Evolutionary conservation across 2,113 vertebrate genomes (phyloP).

Genomic region (Cynocephalus volans): DNA sequence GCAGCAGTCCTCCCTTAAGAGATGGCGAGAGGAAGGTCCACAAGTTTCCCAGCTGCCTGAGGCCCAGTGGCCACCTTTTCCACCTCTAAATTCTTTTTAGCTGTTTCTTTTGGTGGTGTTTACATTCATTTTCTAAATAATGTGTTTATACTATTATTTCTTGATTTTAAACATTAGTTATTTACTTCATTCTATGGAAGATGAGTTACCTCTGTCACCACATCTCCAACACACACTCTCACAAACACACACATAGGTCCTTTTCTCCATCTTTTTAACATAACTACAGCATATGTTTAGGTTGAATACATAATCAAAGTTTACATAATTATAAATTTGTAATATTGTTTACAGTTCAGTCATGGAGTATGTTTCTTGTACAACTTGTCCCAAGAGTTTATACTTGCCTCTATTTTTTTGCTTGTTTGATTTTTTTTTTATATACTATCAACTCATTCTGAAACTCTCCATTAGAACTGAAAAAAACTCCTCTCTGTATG

Average conservation of each 20-base stretch:
- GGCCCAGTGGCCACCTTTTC: too few species aligned
- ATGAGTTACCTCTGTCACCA: not conserved
- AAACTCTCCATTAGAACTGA: not conserved
- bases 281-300: not conserved
- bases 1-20: too few species aligned
- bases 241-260: not conserved
- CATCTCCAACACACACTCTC: not conserved
- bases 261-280: not conserved
- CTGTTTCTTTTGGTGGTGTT: slow-evolving; percentile 48
- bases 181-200: slow-evolving; percentile 20
- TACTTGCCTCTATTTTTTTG: not conserved
- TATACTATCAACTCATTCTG: slow-evolving; percentile 10
- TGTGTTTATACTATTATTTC: not conserved
- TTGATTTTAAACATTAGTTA: slow-evolving; percentile 55
- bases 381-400: slow-evolving; percentile 19
- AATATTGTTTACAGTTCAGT: not conserved
- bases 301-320: slow-evolving; percentile 21
- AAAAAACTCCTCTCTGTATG: not conserved
- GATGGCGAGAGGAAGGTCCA: too few species aligned
- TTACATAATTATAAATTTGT: slow-evolving; percentile 40
- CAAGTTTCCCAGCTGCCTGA: too few species aligned
- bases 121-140: slow-evolving; percentile 32
- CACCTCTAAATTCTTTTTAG: not conserved
- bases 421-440: slow-evolving; percentile 28
- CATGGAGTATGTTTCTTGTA: not conserved